phyloP scores from a whole-genome alignment of 1,140 invertebrate genomes.

The Orchestia grillus region DNA sequence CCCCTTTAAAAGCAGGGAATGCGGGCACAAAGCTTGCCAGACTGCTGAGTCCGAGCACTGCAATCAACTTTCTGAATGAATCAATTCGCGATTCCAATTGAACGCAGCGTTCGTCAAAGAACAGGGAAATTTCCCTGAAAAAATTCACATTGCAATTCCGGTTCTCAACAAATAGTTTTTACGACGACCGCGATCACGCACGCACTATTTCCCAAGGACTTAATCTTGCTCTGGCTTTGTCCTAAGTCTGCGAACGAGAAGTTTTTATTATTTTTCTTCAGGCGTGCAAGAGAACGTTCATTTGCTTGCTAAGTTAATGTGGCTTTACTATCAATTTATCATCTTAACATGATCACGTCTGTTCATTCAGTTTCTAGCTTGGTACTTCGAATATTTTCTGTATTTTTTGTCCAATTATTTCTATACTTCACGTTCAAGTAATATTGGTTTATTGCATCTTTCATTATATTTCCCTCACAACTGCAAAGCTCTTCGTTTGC shows the following conservation, averaged over 20 bases:
- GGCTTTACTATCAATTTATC: too few species aligned
- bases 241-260: background rate
- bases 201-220: background rate
- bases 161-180: background rate
- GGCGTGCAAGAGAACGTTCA: background rate
- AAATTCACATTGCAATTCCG: background rate
- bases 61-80: slow-evolving; percentile 46
- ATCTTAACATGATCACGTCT: too few species aligned
- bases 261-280: background rate
- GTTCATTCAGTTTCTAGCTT: too few species aligned
- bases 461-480: too few species aligned
- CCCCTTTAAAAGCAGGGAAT: background rate
- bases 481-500: background rate
- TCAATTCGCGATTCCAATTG: slow-evolving; percentile 44
- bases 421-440: too few species aligned
- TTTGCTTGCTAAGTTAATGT: background rate
- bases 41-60: background rate
- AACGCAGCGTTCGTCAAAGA: slow-evolving; percentile 41
- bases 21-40: background rate
- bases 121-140: slow-evolving; percentile 15
- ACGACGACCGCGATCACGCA: background rate
- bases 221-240: background rate
- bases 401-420: too few species aligned
- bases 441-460: too few species aligned
- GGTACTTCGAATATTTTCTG: too few species aligned